Conservation (phyloP, 2,113 vertebrate species). For the Crypturellus undulatus region DNA sequence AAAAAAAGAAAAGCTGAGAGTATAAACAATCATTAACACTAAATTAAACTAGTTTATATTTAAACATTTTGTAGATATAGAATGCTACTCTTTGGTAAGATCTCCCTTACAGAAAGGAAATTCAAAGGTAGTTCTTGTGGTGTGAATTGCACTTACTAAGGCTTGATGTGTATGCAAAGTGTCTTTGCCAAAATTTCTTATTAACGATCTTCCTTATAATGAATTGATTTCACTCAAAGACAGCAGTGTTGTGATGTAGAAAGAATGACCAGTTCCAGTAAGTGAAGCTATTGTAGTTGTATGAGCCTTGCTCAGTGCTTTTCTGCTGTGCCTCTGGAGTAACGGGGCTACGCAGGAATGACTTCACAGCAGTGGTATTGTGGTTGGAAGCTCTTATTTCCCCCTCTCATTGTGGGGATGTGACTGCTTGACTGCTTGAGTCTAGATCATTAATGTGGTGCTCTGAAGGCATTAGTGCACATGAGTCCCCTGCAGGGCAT, state of each 20-base stretch:
- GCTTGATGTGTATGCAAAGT: too few relatives aligned
- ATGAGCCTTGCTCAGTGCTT: too few relatives aligned
- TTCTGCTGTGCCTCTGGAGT: not conserved
- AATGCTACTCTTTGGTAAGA: not conserved
- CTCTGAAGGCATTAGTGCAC: not conserved
- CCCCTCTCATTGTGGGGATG: not conserved
- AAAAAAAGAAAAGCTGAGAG: too few relatives aligned
- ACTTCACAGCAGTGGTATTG: not conserved
- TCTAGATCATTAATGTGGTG: not conserved
- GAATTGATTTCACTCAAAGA: not conserved
- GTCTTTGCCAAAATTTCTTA: too few relatives aligned
- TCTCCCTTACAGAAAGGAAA: not conserved
- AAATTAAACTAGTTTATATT: not conserved
- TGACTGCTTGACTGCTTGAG: not conserved
- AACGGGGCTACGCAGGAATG: not conserved
- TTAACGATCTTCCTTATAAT: not conserved
- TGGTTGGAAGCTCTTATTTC: conserved; percentile 12
- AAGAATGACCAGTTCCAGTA: too few relatives aligned
- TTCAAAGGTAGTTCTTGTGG: not conserved
- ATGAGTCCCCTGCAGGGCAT: not conserved
- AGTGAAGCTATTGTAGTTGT: too few relatives aligned
- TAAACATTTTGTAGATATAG: not conserved
- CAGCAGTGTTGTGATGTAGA: not conserved
- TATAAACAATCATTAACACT: too few relatives aligned
- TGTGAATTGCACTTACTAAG: not conserved